These are phyloP conservation scores for Pachypanchax playfairii DNA, from an alignment of 2,113 vertebrate genomes.

Conservation along the genomic window DNA sequence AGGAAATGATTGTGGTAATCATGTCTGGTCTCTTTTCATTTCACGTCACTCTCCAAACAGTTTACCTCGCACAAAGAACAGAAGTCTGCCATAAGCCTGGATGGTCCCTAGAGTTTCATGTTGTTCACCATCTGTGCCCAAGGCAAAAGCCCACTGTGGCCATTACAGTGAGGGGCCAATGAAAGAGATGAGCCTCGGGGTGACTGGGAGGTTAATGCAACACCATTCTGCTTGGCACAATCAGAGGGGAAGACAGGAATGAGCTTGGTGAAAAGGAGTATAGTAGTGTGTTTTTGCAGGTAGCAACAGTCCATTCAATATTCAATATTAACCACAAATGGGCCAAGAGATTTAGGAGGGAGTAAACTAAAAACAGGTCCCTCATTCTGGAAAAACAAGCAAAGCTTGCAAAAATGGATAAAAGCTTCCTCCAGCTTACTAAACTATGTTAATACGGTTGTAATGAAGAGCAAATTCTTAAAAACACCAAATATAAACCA, in stretches of 20 bases:
- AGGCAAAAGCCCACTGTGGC: slow-evolving; percentile 47
- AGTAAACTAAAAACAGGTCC: slow-evolving; percentile 1
- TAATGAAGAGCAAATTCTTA: too few relatives aligned
- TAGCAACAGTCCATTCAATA: not conserved
- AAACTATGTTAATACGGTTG: too few relatives aligned
- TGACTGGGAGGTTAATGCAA: slow-evolving; percentile 58
- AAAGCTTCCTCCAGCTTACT: not conserved
- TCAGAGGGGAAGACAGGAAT: slow-evolving; percentile 14
- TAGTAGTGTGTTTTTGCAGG: slow-evolving; percentile 1
- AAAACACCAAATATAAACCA: too few relatives aligned
- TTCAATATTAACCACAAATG: not conserved
- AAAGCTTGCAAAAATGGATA: not conserved
- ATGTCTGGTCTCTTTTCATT: slow-evolving; percentile 48
- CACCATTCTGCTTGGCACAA: slow-evolving; percentile 29
- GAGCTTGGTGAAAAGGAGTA: slow-evolving; percentile 14
- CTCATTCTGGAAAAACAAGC: not conserved
- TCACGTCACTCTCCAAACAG: slow-evolving; percentile 49
- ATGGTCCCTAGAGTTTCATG: slow-evolving; percentile 61
- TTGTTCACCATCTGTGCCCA: slow-evolving; percentile 70
- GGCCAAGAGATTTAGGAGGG: not conserved
- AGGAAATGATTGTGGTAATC: slow-evolving; percentile 48
- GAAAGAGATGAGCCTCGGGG: slow-evolving; percentile 51
- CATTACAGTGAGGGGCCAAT: slow-evolving; percentile 45
- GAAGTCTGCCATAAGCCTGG: slow-evolving; percentile 61
- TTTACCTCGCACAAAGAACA: slow-evolving; percentile 62